Evolutionary conservation across 2,888 invertebrate genomes (phyloP).

Genomic region (Corythucha ciliata): DNA sequence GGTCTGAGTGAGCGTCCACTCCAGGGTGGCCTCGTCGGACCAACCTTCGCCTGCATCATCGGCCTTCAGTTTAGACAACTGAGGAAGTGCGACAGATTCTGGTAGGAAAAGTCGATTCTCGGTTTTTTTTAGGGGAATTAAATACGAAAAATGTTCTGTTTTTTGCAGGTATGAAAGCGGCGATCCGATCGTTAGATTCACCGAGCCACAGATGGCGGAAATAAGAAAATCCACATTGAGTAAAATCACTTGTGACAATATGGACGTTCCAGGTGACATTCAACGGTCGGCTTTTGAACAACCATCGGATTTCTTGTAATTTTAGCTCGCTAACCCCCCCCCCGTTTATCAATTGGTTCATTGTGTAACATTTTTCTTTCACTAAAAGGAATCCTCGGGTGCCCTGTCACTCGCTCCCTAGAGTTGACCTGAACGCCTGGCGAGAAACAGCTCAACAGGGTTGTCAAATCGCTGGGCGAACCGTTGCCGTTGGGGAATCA

Average conservation of each 20-base stretch:
- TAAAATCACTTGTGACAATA: conserved; percentile 80
- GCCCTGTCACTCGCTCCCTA: conserved; percentile 69
- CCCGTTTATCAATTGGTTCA: neutral
- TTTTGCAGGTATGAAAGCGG: conserved; percentile 71
- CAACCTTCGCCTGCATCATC: conserved; percentile 89
- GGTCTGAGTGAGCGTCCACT: conserved; percentile 77
- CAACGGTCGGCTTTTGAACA: conserved; percentile 84
- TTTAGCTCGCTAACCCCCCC: neutral
- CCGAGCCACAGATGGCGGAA: conserved; percentile 77
- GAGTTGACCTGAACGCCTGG: conserved; percentile 75
- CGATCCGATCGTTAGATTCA: conserved; percentile 65
- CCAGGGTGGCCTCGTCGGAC: conserved; percentile 86
- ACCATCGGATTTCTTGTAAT: conserved; percentile 75
- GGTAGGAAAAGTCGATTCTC: conserved; percentile 47
- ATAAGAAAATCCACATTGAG: conserved; percentile 76
- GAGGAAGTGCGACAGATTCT: conserved; percentile 89
- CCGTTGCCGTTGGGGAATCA: conserved; percentile 69
- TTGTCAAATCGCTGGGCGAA: conserved; percentile 70
- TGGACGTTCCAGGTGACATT: conserved; percentile 64
- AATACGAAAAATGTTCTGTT: conserved; percentile 8
- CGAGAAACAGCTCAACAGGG: conserved; percentile 66
- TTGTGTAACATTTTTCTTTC: neutral
- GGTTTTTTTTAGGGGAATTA: neutral
- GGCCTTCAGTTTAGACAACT: conserved; percentile 86
- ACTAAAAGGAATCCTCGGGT: conserved; percentile 66